Base-by-base conservation (phyloP, 1,140 invertebrate genomes). In the Tetraneura akinire region DNA sequence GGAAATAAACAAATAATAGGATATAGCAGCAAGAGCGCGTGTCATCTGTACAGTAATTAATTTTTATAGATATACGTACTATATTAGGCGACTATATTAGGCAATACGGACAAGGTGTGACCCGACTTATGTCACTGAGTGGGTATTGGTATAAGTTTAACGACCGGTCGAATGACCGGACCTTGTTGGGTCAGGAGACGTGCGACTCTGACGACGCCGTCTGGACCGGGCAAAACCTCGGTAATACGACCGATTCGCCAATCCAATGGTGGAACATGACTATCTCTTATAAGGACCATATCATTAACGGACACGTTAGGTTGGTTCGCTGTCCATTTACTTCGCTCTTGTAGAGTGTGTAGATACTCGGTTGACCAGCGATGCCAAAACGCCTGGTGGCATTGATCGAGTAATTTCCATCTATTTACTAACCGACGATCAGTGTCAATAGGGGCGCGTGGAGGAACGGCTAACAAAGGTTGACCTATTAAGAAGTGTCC, bases 381-480 rank as follows among this genome's bases (percentile, higher is more conserved):
- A 53, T 55, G 80, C 81, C 81, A 81, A 60, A 81, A 81, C 3
- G n/a, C 1, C 81, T 60, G n/a, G 86, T 84, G 76, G 86, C 88
- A 11, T 86, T 84, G 80, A 87, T 88, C 14, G 87, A 5, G 23
- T 82, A 84, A 76, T 82, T 84, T 86, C 9, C 86, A 82, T 1
- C 82, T 21, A 37, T 87, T 84, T 0, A 86, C 9, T 23, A 81
- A 51, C 68, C 83, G 84, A 23, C 57, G 60, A 3, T 81, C 21
- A 3, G 78, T 47, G 42, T 82, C 49, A n/a, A 21, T 60, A 4
- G 83, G 23, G 42, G 83, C 82, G 42, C 84, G 82, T 76, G 83
- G 82, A 13, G 85, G 85, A 85, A 82, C 51, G 81, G 83, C 80
- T 74, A 81, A 81, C 84, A 85, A 70, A 81, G 84, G 80, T 60